These are phyloP conservation scores for Dendrocopos noguchii DNA, from an alignment of 2,113 vertebrate genomes.

Conservation along the genomic window DNA sequence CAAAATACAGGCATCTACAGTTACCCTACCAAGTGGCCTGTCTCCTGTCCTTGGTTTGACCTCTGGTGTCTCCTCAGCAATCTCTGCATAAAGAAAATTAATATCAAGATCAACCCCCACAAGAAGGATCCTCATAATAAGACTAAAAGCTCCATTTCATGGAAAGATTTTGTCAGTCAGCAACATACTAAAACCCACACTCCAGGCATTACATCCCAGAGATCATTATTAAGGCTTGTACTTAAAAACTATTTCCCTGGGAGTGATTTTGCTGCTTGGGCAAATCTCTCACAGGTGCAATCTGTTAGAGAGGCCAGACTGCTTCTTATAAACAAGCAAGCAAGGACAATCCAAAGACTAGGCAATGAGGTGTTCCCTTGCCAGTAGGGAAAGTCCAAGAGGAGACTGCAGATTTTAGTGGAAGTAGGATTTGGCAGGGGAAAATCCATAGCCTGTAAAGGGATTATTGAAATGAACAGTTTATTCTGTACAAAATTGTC, in stretches of 20 bases:
- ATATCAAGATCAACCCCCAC: not conserved
- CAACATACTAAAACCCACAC: not conserved
- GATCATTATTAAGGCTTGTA: constrained; percentile 12
- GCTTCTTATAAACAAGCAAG: not conserved
- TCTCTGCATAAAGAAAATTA: not conserved
- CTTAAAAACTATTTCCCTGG: constrained; percentile 29
- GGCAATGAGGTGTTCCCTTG: not conserved
- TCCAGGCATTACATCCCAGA: not conserved
- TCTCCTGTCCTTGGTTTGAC: constrained; percentile 16
- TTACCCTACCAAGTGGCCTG: not conserved
- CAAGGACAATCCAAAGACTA: not conserved
- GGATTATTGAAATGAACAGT: not conserved
- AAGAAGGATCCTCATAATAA: not conserved
- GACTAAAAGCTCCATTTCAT: not conserved
- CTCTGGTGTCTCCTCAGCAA: not conserved
- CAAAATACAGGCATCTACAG: not conserved
- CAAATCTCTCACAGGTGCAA: constrained; percentile 39
- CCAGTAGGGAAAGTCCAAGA: not conserved
- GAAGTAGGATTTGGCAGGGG: not conserved
- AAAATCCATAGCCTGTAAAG: not conserved
- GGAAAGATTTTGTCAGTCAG: constrained; percentile 19
- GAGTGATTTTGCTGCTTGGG: constrained; percentile 20
- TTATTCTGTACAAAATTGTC: not conserved
- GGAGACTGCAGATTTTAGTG: not conserved
- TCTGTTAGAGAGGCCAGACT: not conserved